Conservation (phyloP, 2,797 vertebrate genomes). For the Menidia menidia region DNA sequence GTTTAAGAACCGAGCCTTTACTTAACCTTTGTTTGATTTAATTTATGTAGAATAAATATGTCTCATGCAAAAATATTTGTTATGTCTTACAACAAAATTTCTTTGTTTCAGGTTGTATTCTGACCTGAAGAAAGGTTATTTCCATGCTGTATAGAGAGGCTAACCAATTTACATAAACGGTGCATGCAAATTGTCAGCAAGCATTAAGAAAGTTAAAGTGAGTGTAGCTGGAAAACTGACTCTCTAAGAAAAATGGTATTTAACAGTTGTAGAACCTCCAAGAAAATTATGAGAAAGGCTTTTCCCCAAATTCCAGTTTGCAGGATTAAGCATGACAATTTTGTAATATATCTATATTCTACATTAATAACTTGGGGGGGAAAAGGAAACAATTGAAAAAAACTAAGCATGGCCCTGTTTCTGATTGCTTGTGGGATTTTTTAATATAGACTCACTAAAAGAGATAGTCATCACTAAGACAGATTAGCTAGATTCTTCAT, state of each 20-base stretch:
- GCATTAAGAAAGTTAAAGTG: not conserved
- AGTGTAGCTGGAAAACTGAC: not conserved
- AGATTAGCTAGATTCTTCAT: constrained; percentile 27
- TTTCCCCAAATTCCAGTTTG: not conserved
- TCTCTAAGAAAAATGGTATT: not conserved
- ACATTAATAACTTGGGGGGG: constrained; percentile 4
- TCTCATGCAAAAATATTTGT: not conserved
- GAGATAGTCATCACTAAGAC: constrained; percentile 18
- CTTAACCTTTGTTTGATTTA: not conserved
- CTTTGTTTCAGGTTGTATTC: constrained; percentile 2
- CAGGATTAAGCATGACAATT: not conserved
- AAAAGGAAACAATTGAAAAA: constrained; percentile 26
- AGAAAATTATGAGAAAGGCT: not conserved
- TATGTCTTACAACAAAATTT: not conserved
- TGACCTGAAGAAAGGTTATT: constrained; percentile 7
- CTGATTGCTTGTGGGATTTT: constrained; percentile 25
- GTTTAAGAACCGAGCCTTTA: no score
- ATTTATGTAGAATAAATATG: not conserved
- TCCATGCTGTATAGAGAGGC: not conserved
- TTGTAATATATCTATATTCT: not conserved
- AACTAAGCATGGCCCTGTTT: constrained; percentile 4
- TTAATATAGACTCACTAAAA: constrained; percentile 5
- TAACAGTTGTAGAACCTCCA: not conserved
- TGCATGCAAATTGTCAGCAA: not conserved
- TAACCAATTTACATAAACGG: constrained; percentile 6